A percentile compares a stretch with the other conserved stretches of the same genome.
Evolutionary conservation across 2,797 vertebrate genomes (phyloP).

Genomic region (Odontamblyopus lacepedii): DNA sequence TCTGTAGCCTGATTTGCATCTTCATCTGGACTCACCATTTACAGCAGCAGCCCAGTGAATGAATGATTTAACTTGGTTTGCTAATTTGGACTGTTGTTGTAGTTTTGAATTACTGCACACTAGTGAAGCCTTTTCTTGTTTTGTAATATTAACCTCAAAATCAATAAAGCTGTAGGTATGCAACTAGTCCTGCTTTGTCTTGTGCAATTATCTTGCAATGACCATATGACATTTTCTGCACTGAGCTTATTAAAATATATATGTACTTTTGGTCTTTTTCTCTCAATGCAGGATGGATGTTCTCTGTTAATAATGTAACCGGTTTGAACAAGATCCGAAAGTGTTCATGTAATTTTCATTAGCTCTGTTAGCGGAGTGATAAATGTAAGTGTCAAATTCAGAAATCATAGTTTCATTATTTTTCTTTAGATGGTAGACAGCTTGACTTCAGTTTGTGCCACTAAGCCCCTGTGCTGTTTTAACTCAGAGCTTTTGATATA

Average conservation of each 20-base stretch:
- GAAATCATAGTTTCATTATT: constrained; percentile 21
- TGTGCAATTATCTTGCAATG: constrained; percentile 28
- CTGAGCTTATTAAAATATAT: constrained; percentile 69
- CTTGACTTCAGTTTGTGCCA: constrained; percentile 37
- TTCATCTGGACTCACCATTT: neutral
- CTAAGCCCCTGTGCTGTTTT: constrained; percentile 38
- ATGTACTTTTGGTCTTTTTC: constrained; percentile 53
- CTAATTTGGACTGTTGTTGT: neutral
- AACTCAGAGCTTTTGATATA: constrained; percentile 40
- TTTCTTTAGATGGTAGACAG: constrained; percentile 12
- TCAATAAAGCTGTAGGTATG: neutral
- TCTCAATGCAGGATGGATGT: constrained; percentile 70
- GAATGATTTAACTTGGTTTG: neutral
- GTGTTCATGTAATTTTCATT: constrained; percentile 80
- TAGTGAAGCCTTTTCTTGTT: neutral
- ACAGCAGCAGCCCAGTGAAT: neutral
- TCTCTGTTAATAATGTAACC: constrained; percentile 83
- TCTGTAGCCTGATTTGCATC: neutral
- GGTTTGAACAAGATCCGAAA: constrained; percentile 83
- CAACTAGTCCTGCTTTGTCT: neutral
- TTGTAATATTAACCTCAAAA: neutral
- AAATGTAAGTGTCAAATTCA: constrained; percentile 54
- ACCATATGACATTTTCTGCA: constrained; percentile 60
- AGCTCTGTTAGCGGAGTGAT: constrained; percentile 75
- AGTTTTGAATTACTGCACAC: neutral